A percentile compares a stretch with the other conserved stretches of the same genome.
Conservation (phyloP, 2,797 vertebrate species). For the Tympanoctomys barrerae region DNA sequence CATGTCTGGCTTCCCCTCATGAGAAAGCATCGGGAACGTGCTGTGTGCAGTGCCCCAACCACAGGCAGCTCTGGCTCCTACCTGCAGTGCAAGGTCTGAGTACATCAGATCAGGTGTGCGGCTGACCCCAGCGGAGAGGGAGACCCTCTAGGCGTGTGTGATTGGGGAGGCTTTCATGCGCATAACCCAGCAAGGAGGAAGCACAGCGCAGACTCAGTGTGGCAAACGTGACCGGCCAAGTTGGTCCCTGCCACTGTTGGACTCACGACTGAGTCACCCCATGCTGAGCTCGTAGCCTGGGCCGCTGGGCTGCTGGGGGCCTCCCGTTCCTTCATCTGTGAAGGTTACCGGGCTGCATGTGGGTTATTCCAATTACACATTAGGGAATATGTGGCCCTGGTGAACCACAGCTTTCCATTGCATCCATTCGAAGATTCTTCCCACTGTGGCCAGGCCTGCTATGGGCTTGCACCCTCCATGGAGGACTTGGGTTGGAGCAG, state of each 20-base stretch:
- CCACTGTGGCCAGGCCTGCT: no score
- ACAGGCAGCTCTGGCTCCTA: not conserved
- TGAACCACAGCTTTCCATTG: no score
- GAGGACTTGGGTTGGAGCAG: no score
- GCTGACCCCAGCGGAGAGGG: not conserved
- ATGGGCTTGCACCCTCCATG: no score
- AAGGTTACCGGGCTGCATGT: not conserved
- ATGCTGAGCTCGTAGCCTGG: not conserved
- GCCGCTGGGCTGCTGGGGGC: not conserved
- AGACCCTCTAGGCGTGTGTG: not conserved
- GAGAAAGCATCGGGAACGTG: not conserved
- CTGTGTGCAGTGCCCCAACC: not conserved
- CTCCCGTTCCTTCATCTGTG: not conserved
- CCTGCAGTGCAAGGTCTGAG: not conserved
- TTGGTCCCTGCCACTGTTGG: not conserved
- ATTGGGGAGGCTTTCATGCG: not conserved
- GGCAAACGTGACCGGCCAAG: not conserved
- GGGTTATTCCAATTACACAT: not conserved
- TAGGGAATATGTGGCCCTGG: not conserved
- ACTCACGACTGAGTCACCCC: not conserved
- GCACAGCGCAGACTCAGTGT: not conserved
- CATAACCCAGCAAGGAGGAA: not conserved
- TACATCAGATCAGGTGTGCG: not conserved
- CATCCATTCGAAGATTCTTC: no score
- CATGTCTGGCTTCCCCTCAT: not conserved